phyloP scores from a whole-genome alignment of 2,797 vertebrate genomes.

The Chloroceryle inda region DNA sequence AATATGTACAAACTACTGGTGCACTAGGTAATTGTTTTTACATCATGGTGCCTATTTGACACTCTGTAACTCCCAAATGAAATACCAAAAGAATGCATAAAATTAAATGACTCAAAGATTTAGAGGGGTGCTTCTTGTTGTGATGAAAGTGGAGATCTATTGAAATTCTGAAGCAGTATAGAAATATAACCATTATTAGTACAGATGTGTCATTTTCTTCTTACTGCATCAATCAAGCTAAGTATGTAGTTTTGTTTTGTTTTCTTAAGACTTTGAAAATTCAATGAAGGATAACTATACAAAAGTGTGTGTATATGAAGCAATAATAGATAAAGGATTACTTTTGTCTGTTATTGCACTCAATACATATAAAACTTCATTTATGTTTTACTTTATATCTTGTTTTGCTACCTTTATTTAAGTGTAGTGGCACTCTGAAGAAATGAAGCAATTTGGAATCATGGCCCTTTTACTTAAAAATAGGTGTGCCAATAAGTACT shows the following conservation, averaged over 20 bases:
- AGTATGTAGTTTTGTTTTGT: conserved; percentile 36
- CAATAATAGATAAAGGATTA: not conserved
- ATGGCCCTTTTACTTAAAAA: not conserved
- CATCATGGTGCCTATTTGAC: conserved; percentile 76
- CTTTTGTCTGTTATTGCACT: not conserved
- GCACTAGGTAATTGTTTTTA: conserved; percentile 76
- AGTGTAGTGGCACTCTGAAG: not conserved
- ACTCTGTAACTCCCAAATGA: conserved; percentile 75
- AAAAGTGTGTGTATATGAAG: not conserved
- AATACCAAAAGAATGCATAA: conserved; percentile 75
- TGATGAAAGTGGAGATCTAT: conserved; percentile 20
- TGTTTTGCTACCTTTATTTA: conserved; percentile 6
- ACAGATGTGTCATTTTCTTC: not conserved
- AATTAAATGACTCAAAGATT: conserved; percentile 74
- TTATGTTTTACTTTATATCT: not conserved
- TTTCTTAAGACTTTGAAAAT: conserved; percentile 33
- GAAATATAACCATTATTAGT: conserved; percentile 33
- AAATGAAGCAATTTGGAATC: not conserved
- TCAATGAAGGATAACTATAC: conserved; percentile 12
- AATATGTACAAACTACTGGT: conserved; percentile 68
- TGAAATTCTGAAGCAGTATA: conserved; percentile 46
- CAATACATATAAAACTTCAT: not conserved
- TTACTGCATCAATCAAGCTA: not conserved
- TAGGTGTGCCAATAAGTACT: not conserved
- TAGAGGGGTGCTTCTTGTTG: conserved; percentile 44